Percentiles rank a stretch among this genome's conserved stretches.
These are phyloP conservation scores for Gymnogyps californianus DNA, from an alignment of 2,113 vertebrate genomes.

Conservation along the genomic window DNA sequence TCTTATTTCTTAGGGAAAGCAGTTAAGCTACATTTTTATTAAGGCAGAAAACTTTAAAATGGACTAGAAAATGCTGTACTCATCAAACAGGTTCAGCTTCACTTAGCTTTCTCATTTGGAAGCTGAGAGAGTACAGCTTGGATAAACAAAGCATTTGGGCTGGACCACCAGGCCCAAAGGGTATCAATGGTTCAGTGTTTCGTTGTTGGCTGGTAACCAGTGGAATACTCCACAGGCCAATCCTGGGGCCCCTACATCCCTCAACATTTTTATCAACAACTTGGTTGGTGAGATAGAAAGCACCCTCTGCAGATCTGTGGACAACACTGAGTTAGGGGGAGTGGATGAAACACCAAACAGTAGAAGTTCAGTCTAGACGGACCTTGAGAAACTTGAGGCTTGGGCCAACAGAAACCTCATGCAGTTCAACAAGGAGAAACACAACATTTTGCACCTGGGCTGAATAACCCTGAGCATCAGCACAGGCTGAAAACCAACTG, in stretches of 20 bases:
- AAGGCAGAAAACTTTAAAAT: background rate
- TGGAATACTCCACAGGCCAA: background rate
- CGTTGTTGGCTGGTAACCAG: background rate
- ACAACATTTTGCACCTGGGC: background rate
- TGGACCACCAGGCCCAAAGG: background rate
- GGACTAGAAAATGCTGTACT: background rate
- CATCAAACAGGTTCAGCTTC: background rate
- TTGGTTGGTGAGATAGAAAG: background rate
- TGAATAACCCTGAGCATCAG: background rate
- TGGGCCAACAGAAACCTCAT: background rate
- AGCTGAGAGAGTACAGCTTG: background rate
- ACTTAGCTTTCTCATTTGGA: background rate
- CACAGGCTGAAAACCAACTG: background rate
- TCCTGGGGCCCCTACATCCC: background rate
- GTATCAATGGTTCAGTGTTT: background rate
- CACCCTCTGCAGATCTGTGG: background rate
- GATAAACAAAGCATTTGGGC: background rate
- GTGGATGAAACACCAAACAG: background rate
- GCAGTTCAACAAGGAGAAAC: background rate
- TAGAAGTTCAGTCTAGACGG: background rate
- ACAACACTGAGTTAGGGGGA: background rate
- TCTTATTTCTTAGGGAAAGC: background rate
- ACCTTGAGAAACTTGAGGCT: background rate
- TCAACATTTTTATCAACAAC: background rate
- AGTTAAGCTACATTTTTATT: background rate